Evolutionary conservation across 2,113 vertebrate species (phyloP).

Genomic region (Probosciger aterrimus): DNA sequence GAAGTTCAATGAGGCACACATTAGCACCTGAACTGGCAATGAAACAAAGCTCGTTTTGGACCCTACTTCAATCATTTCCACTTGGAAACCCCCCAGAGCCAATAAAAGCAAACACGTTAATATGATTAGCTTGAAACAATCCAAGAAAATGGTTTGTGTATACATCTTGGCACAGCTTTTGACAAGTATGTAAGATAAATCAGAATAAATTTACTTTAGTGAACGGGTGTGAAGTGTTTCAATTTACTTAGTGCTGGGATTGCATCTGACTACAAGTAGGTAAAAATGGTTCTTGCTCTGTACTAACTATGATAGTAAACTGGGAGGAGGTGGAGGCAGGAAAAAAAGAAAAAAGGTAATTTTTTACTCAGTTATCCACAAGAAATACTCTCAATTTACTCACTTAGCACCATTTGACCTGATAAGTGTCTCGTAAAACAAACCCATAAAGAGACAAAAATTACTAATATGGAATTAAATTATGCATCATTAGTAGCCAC

Average conservation of each 20-base stretch:
- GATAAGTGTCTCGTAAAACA: background rate
- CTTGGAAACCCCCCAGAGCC: slow-evolving; percentile 69
- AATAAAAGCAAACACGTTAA: slow-evolving; percentile 72
- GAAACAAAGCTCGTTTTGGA: slow-evolving; percentile 69
- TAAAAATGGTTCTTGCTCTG: background rate
- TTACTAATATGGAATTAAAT: background rate
- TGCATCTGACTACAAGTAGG: background rate
- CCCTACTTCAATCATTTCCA: slow-evolving; percentile 72
- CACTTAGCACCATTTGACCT: slow-evolving; percentile 16
- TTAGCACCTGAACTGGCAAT: slow-evolving; percentile 53
- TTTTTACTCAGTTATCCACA: background rate
- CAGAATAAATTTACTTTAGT: slow-evolving; percentile 63
- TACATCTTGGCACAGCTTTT: slow-evolving; percentile 69
- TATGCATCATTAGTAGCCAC: slow-evolving; percentile 36
- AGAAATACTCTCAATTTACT: background rate
- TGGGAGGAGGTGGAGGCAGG: background rate
- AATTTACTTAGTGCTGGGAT: background rate
- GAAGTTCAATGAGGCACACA: slow-evolving; percentile 3
- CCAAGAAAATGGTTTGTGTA: slow-evolving; percentile 72
- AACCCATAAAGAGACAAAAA: slow-evolving; percentile 38
- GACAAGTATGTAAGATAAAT: slow-evolving; percentile 65
- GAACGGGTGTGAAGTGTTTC: slow-evolving; percentile 3
- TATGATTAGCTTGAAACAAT: slow-evolving; percentile 66
- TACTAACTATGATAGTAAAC: background rate
- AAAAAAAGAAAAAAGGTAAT: background rate